These are phyloP conservation scores for Salminus brasiliensis DNA, from an alignment of 2,113 vertebrate genomes.

Conservation along the genomic window DNA sequence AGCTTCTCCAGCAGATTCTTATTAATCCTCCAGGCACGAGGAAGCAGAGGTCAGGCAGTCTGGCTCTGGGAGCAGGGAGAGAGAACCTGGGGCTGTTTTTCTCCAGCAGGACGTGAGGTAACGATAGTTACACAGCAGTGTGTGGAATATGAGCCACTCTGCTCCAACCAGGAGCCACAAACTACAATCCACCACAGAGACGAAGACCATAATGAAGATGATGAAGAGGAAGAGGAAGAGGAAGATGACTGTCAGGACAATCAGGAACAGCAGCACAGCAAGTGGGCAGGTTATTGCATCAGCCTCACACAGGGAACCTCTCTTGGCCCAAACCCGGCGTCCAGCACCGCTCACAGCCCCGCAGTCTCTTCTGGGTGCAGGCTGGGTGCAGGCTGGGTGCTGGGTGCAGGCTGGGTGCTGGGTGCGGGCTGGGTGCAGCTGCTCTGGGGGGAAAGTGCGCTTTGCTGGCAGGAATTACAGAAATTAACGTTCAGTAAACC, in stretches of 20 bases:
- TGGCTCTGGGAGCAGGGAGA: neutral
- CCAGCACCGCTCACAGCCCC: neutral
- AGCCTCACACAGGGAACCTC: neutral
- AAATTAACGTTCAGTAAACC: too few relatives aligned
- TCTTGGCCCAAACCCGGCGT: too few relatives aligned
- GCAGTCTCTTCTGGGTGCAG: neutral
- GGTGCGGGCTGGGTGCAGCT: too few relatives aligned
- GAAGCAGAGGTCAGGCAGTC: neutral
- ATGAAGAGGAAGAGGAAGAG: too few relatives aligned
- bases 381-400: too few relatives aligned
- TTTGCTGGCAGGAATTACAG: too few relatives aligned
- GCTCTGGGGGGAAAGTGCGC: neutral
- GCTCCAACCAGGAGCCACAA: too few relatives aligned
- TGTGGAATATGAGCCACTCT: neutral
- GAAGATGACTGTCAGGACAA: neutral
- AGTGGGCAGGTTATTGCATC: constrained; percentile 14
- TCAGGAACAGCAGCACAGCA: neutral
- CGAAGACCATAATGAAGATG: too few relatives aligned
- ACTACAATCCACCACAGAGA: too few relatives aligned
- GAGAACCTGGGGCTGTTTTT: neutral
- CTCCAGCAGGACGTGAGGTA: neutral
- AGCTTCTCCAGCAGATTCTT: neutral
- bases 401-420: too few relatives aligned
- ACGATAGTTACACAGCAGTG: neutral
- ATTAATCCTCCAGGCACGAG: neutral